phyloP scores from a whole-genome alignment of 2,797 vertebrate genomes.

The Hafferia zeledoni region DNA sequence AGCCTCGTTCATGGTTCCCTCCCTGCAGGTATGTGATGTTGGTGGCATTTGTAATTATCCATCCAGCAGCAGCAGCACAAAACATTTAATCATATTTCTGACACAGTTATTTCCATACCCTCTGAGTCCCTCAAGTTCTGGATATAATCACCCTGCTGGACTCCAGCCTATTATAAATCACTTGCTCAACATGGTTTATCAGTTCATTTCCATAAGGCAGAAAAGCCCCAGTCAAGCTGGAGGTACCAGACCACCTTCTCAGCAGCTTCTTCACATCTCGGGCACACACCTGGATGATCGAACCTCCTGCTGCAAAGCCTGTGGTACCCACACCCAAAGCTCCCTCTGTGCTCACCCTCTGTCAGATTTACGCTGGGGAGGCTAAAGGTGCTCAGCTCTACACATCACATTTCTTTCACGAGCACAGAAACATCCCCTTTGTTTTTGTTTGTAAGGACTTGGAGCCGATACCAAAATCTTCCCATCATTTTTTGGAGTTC shows the following conservation, averaged over 20 bases:
- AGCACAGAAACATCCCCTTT: background rate
- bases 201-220: background rate
- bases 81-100: slow-evolving; percentile 41
- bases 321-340: background rate
- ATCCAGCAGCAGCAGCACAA: background rate
- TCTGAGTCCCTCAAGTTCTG: slow-evolving; percentile 4
- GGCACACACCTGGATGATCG: background rate
- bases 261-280: background rate
- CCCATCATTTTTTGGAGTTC: background rate
- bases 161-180: background rate
- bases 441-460: background rate
- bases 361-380: background rate
- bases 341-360: background rate
- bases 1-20: background rate
- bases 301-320: background rate
- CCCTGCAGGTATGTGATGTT: background rate
- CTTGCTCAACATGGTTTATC: background rate
- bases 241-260: background rate
- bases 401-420: background rate
- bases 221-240: background rate
- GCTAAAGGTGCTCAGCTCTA: background rate
- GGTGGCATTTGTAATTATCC: background rate
- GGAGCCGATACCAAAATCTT: background rate
- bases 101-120: slow-evolving; percentile 17
- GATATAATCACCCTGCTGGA: slow-evolving; percentile 13